Base-by-base conservation (phyloP, 2,888 invertebrate species). In the Lithophane semibrunnea region DNA sequence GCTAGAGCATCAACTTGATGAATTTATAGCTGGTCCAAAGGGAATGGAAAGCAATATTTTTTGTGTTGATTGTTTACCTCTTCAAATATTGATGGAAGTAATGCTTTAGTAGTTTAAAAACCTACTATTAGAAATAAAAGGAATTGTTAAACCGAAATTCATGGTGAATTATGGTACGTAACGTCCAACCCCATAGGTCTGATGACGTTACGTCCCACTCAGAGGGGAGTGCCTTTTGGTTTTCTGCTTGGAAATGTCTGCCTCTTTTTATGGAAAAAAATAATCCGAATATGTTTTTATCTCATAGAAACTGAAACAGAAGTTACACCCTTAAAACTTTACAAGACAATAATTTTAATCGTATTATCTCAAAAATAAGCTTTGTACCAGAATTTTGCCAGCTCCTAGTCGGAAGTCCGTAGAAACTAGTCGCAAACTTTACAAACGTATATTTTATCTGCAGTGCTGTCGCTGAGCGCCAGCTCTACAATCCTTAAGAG, bases 11-110 rank as follows among this genome's bases (percentile, higher is more conserved):
- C 56, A 49, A 61, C 65, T 75, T 79, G 69, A 82, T 77, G 71
- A 79, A 77, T 87, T 80, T 77, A 87, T 77, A 72, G 64, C 65
- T 47, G 49, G 56, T 61, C 29, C 73, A 79, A 73, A 74, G 37
- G 56, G 13, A 82, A 84, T 74, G 58, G 64, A 80, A 68, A 77
- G 49, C 68, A 16, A 81, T 70, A 79, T 77, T 69, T 80, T 77
- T 60, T 44, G 16, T 60, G 49, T 37, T 73, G 42, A 70, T 80
- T 67, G 64, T 60, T 76, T 80, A 70, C 37, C 21, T 61, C 52
- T 56, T 72, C 21, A 58, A 66, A 21, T 42, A 16, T 4, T 24
- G 29, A 64, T 61, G 9, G 21, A 63, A 47, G 18, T 52, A 44
- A 61, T 65, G 16, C 16, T 58, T 56, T 52, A 24, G 18, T 52